phyloP scores from a whole-genome alignment of 2,797 vertebrate genomes.

The Microctenopoma steveboyesi region DNA sequence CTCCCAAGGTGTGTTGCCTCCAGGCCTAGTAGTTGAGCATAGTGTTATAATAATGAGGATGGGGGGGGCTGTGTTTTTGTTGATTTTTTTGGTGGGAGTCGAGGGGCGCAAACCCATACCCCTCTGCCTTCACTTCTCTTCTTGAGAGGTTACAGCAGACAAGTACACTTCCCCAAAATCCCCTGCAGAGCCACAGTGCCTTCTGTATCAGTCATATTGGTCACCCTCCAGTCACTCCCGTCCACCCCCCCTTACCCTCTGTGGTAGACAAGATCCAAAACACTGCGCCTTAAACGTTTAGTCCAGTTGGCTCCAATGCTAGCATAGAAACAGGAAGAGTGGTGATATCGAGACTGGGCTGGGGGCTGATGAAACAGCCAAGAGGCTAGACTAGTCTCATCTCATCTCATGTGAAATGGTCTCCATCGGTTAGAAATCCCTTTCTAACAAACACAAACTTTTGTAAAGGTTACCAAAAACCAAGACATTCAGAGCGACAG shows the following conservation, averaged over 20 bases:
- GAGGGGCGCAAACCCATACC: constrained; percentile 42
- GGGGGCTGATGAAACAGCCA: constrained; percentile 28
- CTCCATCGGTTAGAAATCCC: constrained; percentile 3
- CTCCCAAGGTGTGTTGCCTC: constrained; percentile 39
- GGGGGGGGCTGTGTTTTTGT: constrained; percentile 5
- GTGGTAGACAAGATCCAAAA: constrained; percentile 67
- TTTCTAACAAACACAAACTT: constrained; percentile 13
- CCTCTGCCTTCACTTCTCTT: constrained; percentile 44
- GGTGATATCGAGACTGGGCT: constrained; percentile 45
- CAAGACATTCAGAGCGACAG: constrained; percentile 10
- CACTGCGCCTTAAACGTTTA: constrained; percentile 79
- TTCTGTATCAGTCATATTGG: constrained; percentile 78
- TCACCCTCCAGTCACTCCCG: constrained; percentile 26
- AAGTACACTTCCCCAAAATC: constrained; percentile 45
- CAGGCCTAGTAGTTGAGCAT: constrained; percentile 40
- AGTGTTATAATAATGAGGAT: constrained; percentile 28
- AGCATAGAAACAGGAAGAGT: constrained; percentile 38
- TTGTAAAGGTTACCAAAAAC: constrained; percentile 43
- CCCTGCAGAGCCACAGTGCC: constrained; percentile 84
- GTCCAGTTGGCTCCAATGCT: constrained; percentile 61
- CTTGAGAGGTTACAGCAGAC: constrained; percentile 44
- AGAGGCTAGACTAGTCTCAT: constrained; percentile 19
- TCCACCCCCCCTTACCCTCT: constrained; percentile 26
- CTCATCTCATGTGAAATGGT: constrained; percentile 4
- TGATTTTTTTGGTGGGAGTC: constrained; percentile 31